Evolutionary conservation across 2,113 vertebrate genomes (phyloP).

Genomic region (Fukomys damarensis): DNA sequence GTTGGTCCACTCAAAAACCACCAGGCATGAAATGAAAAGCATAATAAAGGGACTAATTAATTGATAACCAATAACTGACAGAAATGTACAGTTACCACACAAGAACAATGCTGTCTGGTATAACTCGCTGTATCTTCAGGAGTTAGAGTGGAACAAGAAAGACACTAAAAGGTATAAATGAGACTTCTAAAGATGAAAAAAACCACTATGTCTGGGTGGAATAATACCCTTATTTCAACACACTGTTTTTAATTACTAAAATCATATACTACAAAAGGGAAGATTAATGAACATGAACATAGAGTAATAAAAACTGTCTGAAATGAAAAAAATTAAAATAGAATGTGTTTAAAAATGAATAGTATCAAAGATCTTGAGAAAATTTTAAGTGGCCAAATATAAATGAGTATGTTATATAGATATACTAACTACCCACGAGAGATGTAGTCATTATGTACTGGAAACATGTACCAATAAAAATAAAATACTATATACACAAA

Average conservation of each 20-base stretch:
- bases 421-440: not conserved
- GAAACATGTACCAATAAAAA: too few relatives aligned
- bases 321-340: not conserved
- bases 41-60: not conserved
- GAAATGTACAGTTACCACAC: not conserved
- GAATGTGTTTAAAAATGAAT: not conserved
- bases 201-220: not conserved
- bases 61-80: not conserved
- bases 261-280: not conserved
- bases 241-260: not conserved
- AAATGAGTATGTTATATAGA: not conserved
- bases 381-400: not conserved
- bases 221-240: not conserved
- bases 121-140: not conserved
- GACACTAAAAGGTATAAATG: not conserved
- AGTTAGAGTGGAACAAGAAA: not conserved
- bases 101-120: not conserved
- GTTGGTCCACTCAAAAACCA: not conserved
- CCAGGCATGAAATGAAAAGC: not conserved
- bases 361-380: not conserved
- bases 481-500: not conserved
- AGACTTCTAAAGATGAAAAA: conserved; percentile 41
- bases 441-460: too few relatives aligned
- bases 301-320: not conserved
- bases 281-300: not conserved